A percentile compares a stretch with the other conserved stretches of the same genome.
These are phyloP conservation scores for Ormyrus labotus DNA, from an alignment of 2,888 invertebrate species.

Conservation along the genomic window DNA sequence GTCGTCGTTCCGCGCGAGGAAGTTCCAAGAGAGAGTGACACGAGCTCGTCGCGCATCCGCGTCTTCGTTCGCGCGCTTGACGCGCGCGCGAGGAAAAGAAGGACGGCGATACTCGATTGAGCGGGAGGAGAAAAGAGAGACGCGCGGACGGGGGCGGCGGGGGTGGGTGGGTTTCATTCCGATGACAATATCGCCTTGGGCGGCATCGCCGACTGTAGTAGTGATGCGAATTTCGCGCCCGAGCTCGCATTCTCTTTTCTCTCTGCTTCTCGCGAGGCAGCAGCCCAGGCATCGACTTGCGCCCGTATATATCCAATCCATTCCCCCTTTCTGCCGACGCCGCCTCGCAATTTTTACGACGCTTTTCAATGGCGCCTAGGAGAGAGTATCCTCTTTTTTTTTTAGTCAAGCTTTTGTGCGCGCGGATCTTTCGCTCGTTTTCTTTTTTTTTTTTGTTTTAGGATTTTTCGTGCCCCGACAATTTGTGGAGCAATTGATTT, in stretches of 20 bases:
- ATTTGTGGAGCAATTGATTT: too few species aligned
- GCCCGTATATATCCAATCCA: conserved; percentile 48
- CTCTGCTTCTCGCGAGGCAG: background rate
- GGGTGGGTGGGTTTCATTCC: conserved; percentile 67
- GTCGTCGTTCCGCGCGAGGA: conserved; percentile 45
- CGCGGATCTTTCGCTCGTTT: background rate
- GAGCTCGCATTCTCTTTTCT: background rate
- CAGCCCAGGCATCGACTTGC: conserved; percentile 21
- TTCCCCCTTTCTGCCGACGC: conserved; percentile 13
- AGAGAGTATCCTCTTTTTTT: background rate
- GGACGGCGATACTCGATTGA: conserved; percentile 28
- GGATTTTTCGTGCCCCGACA: too few species aligned
- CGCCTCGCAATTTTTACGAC: conserved; percentile 22
- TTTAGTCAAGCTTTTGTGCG: background rate
- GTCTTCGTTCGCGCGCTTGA: conserved; percentile 52
- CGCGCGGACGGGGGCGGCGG: conserved; percentile 40
- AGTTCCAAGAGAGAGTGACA: conserved; percentile 63
- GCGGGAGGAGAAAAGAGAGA: conserved; percentile 29
- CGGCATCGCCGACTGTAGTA: conserved; percentile 68
- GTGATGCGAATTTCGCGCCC: conserved; percentile 66
- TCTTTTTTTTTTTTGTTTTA: background rate
- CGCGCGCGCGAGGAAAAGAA: conserved; percentile 40
- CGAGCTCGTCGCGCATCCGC: conserved; percentile 57
- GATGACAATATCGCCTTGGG: conserved; percentile 73
- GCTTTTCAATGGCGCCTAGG: conserved; percentile 20